These are phyloP conservation scores for Lanius ludovicianus DNA, from an alignment of 2,113 vertebrate genomes.

Conservation along the genomic window DNA sequence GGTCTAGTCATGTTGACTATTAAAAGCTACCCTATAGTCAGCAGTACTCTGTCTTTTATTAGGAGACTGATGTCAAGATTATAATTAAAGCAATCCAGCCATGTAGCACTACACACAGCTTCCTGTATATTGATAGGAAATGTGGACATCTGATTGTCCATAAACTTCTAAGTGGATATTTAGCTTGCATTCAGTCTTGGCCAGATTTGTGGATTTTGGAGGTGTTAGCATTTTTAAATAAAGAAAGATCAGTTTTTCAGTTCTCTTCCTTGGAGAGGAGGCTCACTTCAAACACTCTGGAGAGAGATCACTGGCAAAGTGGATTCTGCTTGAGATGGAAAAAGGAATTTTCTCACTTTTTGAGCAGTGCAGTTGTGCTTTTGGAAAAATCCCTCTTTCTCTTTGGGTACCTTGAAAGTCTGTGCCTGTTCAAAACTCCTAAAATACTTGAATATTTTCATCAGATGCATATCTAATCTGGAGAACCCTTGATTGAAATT, in stretches of 20 bases:
- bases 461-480: constrained; percentile 34
- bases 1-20: constrained; percentile 50
- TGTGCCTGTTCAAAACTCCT: constrained; percentile 29
- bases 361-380: not conserved
- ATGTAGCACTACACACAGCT: constrained; percentile 25
- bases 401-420: not conserved
- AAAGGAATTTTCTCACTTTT: constrained; percentile 1
- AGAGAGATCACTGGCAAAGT: not conserved
- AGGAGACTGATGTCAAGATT: constrained; percentile 54
- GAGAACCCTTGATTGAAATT: constrained; percentile 50
- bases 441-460: constrained; percentile 33
- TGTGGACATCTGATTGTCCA: not conserved
- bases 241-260: not conserved
- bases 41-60: constrained; percentile 55
- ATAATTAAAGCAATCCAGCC: constrained; percentile 60
- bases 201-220: not conserved
- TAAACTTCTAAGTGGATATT: not conserved
- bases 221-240: not conserved
- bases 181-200: not conserved
- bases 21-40: constrained; percentile 60
- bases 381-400: constrained; percentile 4
- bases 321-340: not conserved
- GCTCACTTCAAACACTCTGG: not conserved
- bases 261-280: not conserved
- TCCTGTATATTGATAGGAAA: constrained; percentile 35